Percentiles rank a stretch among this genome's conserved stretches.
These are phyloP conservation scores for Stramonita haemastoma DNA, from an alignment of 2,888 invertebrate species.

Conservation along the genomic window DNA sequence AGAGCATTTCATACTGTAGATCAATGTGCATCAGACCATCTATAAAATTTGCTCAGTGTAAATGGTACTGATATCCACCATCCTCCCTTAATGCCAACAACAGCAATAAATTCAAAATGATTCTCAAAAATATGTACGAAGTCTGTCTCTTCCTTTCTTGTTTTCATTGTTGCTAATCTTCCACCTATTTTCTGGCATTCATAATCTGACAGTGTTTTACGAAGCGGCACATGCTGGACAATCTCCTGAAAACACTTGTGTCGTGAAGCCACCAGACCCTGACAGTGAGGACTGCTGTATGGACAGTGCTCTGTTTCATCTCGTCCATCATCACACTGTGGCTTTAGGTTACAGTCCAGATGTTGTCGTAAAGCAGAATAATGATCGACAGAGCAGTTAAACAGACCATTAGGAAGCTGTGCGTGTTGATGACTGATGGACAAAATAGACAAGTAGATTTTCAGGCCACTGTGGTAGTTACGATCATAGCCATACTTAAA, in stretches of 20 bases:
- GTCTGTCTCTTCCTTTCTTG: neutral
- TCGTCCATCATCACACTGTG: too few species aligned
- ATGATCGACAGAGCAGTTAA: conserved; percentile 5
- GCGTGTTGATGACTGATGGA: neutral
- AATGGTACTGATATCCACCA: neutral
- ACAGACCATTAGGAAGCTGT: neutral
- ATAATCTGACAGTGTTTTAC: too few species aligned
- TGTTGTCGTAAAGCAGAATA: neutral
- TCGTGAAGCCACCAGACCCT: neutral
- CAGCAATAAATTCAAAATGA: neutral
- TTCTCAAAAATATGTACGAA: neutral
- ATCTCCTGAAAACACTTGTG: too few species aligned
- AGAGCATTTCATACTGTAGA: neutral
- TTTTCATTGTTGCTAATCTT: neutral
- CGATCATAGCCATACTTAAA: neutral
- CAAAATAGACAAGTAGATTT: neutral
- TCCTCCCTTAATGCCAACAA: neutral
- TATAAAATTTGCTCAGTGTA: neutral
- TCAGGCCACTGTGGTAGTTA: neutral
- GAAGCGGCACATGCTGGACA: too few species aligned
- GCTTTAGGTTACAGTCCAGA: too few species aligned
- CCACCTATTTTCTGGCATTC: neutral
- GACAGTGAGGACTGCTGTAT: too few species aligned
- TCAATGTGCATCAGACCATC: neutral
- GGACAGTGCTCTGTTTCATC: too few species aligned